Conservation (phyloP, 2,888 invertebrate genomes). For the Meteorus cinctellus region DNA sequence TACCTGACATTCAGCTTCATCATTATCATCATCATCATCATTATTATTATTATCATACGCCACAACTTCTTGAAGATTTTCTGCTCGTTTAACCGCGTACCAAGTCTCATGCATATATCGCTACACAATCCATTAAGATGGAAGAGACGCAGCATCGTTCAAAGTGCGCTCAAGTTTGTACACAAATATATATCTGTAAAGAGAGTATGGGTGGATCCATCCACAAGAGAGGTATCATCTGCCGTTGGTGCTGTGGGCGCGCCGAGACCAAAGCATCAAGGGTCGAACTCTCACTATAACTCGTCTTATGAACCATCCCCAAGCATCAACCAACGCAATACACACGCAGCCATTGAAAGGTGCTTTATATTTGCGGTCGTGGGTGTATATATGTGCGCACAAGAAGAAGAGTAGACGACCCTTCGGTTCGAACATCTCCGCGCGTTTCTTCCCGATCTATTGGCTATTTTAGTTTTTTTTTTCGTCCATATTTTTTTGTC, state of each 20-base stretch:
- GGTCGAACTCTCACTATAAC: not conserved
- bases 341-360: not conserved
- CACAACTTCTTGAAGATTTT: conserved; percentile 37
- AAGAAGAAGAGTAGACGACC: not conserved
- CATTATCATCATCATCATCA: not conserved
- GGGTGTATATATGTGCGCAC: not conserved
- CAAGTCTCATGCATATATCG: conserved; percentile 12
- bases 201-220: not conserved
- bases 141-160: conserved; percentile 30
- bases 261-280: not conserved
- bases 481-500: not conserved
- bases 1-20: not conserved
- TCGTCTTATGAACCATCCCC: not conserved
- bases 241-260: not conserved
- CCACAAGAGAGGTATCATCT: not conserved
- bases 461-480: not conserved
- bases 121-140: conserved; percentile 35
- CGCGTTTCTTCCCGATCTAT: not conserved
- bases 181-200: not conserved
- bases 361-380: conserved; percentile 11
- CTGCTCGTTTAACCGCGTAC: conserved; percentile 33
- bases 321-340: not conserved
- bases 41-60: conserved; percentile 9
- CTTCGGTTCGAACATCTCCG: not conserved
- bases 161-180: conserved; percentile 34